Percentiles rank a stretch among this genome's conserved stretches.
These are phyloP conservation scores for Coluber constrictor DNA, from an alignment of 2,797 vertebrate species.

Conservation along the genomic window DNA sequence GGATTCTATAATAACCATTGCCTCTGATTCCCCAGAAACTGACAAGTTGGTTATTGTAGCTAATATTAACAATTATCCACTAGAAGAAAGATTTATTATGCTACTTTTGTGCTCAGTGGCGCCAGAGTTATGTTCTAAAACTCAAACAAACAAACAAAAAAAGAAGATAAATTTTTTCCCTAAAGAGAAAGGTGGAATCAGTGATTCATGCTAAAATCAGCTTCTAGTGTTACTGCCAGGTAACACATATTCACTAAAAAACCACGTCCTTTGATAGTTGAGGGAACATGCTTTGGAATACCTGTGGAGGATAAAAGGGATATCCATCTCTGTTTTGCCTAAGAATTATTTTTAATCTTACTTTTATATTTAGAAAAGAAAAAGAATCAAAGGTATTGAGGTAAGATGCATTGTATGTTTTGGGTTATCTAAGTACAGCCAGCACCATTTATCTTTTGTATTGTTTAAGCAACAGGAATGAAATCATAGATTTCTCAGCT, in stretches of 20 bases:
- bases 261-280: slow-evolving; percentile 25
- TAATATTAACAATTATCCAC: slow-evolving; percentile 36
- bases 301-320: background rate
- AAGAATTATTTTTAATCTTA: background rate
- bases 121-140: slow-evolving; percentile 35
- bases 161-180: slow-evolving; percentile 34
- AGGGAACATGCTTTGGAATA: slow-evolving; percentile 24
- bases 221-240: slow-evolving; percentile 32
- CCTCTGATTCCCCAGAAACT: background rate
- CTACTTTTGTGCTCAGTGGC: slow-evolving; percentile 34
- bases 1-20: background rate
- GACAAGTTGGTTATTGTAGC: slow-evolving; percentile 30
- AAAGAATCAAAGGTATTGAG: background rate
- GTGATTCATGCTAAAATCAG: slow-evolving; percentile 24
- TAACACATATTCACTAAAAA: slow-evolving; percentile 25
- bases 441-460: background rate
- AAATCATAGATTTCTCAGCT: background rate
- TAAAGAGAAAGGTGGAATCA: background rate
- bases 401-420: background rate
- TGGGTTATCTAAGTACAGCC: background rate
- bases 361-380: background rate
- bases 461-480: background rate
- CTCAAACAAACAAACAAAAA: background rate
- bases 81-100: slow-evolving; percentile 35
- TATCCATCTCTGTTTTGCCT: background rate